Conservation (phyloP, 2,888 invertebrate genomes). For the Diarsia brunnea region DNA sequence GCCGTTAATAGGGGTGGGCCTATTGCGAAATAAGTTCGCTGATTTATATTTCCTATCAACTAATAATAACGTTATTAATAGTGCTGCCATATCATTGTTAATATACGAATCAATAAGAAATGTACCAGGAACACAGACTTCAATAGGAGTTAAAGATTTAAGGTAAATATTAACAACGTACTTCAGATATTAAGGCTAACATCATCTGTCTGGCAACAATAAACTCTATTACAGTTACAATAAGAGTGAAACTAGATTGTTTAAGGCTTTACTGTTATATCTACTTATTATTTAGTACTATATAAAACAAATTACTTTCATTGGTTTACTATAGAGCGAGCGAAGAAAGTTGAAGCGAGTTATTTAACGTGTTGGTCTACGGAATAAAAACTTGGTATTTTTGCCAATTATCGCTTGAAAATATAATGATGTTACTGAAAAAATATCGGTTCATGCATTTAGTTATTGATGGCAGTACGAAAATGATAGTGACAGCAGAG, state of each 20-base stretch:
- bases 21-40: not conserved
- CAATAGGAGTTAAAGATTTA: slow-evolving; percentile 43
- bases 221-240: slow-evolving; percentile 33
- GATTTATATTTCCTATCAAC: not conserved
- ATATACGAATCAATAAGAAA: not conserved
- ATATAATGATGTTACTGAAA: not conserved
- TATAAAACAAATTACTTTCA: slow-evolving; percentile 38
- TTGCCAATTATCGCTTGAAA: not conserved
- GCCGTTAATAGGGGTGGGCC: not conserved
- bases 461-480: not conserved
- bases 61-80: not conserved
- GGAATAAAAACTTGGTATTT: not conserved
- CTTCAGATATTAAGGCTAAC: slow-evolving; percentile 31
- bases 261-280: slow-evolving; percentile 24
- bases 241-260: slow-evolving; percentile 44
- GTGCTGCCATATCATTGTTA: not conserved
- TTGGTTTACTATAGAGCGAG: slow-evolving; percentile 48
- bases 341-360: slow-evolving; percentile 26
- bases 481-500: not conserved
- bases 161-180: slow-evolving; percentile 39
- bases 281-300: slow-evolving; percentile 22
- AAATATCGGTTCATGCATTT: not conserved
- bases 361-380: slow-evolving; percentile 20
- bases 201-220: slow-evolving; percentile 40
- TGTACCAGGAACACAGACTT: slow-evolving; percentile 58